Base-by-base conservation (phyloP, 2,888 invertebrate species). In the Apotomis capreana region DNA sequence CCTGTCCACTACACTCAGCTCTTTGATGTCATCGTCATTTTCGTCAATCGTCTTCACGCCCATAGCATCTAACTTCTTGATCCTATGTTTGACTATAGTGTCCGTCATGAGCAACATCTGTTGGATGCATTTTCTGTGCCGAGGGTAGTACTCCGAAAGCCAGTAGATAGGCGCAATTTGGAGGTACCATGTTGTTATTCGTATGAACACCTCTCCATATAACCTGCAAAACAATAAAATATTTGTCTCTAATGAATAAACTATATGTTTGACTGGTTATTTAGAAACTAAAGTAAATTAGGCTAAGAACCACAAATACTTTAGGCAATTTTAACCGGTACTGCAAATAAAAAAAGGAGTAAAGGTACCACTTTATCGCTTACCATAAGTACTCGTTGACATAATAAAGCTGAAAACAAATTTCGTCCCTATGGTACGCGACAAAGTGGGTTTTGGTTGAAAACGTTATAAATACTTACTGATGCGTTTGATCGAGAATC, bases 141-240 rank as follows among this genome's bases (percentile, higher is more conserved):
- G 3, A 40, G 68, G 64, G 51, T 83, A 75, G 5, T 76, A 77
- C 0, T 76, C 74, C 0, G 84, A 83, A 40, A 88, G 15, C 85
- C 88, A 83, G 75, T 84, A 92, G 0, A 89, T 62, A 0, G 87
- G 89, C 10, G 87, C 83, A 10, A 90, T 85, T 78, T 92, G 91
- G 2, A 89, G 80, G 68, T 89, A 90, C 91, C 91, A 92, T 75
- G 84, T 87, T 0, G 89, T 89, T 90, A 92, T 92, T 74, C 91
- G 83, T 10, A 83, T 76, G 75, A 90, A 91, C 0, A 86, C 73
- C 51, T 84, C 72, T 4, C 85, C 81, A 78, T 91, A 92, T 0
- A 85, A 8, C 5, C 92, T 92, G 83, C 3, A 82, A 82, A 63
- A 70, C 12, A 69, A 26, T 26, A 26, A 26, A 26, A 26, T 26